Evolutionary conservation across 2,888 invertebrate genomes (phyloP).

Genomic region (Protonemura montana): DNA sequence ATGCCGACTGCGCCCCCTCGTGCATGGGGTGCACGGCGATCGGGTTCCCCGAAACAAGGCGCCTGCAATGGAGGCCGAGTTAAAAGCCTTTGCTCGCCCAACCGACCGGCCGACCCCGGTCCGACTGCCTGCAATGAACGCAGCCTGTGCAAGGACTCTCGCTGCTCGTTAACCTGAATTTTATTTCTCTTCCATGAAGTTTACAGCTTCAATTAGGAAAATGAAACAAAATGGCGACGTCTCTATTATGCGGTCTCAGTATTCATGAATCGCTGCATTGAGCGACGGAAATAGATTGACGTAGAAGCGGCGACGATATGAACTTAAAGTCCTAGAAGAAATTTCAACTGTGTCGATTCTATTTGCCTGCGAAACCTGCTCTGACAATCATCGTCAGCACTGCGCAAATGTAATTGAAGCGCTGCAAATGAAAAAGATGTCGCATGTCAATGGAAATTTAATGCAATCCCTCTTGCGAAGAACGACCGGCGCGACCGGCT

Average conservation of each 20-base stretch:
- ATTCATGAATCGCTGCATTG: background rate
- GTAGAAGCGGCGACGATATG: background rate
- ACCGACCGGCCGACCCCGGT: too few relatives aligned
- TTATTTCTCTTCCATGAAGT: background rate
- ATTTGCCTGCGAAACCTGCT: background rate
- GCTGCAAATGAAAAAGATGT: background rate
- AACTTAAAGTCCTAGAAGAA: background rate
- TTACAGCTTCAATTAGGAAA: slow-evolving; percentile 12
- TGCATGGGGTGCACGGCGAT: background rate
- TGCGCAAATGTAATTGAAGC: background rate
- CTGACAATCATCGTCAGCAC: background rate
- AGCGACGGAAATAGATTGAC: background rate
- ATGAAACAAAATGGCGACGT: slow-evolving; percentile 2
- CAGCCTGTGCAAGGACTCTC: too few relatives aligned
- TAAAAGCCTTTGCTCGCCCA: too few relatives aligned
- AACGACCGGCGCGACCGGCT: background rate
- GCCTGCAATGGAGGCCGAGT: background rate
- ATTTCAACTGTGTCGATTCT: background rate
- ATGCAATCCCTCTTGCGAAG: background rate
- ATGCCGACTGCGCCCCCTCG: background rate
- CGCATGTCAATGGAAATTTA: background rate
- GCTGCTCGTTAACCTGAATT: too few relatives aligned
- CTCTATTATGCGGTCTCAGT: background rate
- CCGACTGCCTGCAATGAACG: too few relatives aligned
- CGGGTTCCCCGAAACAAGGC: background rate